Conservation (phyloP, 2,797 vertebrate species). For the Crocidura indochinensis region DNA sequence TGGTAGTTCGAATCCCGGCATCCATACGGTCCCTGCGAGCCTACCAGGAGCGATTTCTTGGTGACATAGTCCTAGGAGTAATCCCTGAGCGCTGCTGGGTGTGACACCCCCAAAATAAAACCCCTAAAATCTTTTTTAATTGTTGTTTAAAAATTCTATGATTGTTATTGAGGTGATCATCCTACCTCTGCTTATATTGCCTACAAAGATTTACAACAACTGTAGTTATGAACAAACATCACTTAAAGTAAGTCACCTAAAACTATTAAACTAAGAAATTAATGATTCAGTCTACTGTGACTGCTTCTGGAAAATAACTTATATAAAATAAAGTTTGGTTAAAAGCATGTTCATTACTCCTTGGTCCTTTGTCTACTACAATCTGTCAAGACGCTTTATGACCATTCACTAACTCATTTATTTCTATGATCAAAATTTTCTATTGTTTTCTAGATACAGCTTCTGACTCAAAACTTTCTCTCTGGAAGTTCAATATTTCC, state of each 20-base stretch:
- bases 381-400: slow-evolving; percentile 66
- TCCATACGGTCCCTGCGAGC: too few relatives aligned
- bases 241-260: slow-evolving; percentile 70
- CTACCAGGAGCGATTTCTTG: too few relatives aligned
- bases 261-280: slow-evolving; percentile 79
- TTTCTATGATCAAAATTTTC: slow-evolving; percentile 64
- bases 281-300: slow-evolving; percentile 72
- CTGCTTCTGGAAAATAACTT: slow-evolving; percentile 72
- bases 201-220: slow-evolving; percentile 30
- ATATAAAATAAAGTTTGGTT: slow-evolving; percentile 78
- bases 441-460: background rate
- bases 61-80: too few relatives aligned
- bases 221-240: slow-evolving; percentile 62
- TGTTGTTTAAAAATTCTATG: slow-evolving; percentile 60
- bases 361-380: slow-evolving; percentile 62
- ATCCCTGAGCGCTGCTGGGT: too few relatives aligned
- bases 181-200: slow-evolving; percentile 78
- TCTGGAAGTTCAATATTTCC: background rate
- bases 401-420: slow-evolving; percentile 33
- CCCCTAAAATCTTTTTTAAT: too few relatives aligned
- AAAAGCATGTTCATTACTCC: slow-evolving; percentile 62
- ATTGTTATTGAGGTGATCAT: slow-evolving; percentile 63
- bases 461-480: background rate
- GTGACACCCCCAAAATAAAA: too few relatives aligned
- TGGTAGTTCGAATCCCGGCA: too few relatives aligned